phyloP scores from a whole-genome alignment of 2,113 vertebrate genomes.

The Salvelinus namaycush region DNA sequence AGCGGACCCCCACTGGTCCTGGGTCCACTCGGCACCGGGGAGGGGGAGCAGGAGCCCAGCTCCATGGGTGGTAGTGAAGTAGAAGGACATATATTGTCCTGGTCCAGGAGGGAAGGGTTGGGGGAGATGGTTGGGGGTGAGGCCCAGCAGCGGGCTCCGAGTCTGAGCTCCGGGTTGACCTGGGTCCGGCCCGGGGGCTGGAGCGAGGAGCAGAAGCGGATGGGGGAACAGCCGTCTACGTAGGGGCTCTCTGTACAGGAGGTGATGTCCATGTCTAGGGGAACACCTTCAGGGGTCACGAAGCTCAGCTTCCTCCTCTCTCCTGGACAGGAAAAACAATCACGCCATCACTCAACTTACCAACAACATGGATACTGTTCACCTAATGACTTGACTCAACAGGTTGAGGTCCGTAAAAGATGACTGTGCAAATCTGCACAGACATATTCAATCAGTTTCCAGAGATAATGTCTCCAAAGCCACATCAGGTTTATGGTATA shows the following conservation, averaged over 20 bases:
- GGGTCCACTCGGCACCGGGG: not conserved
- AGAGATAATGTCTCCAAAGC: too few species aligned
- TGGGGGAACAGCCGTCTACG: constrained; percentile 92
- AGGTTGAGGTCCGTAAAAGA: too few species aligned
- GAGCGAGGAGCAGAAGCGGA: constrained; percentile 83
- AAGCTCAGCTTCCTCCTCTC: constrained; percentile 78
- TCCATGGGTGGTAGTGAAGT: constrained; percentile 56
- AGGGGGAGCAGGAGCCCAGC: constrained; percentile 48
- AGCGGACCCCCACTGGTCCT: not conserved
- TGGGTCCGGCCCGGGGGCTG: constrained; percentile 44
- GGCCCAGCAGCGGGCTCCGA: constrained; percentile 66
- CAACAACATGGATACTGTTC: too few species aligned
- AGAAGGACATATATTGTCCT: constrained; percentile 62
- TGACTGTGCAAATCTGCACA: too few species aligned
- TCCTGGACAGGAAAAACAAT: constrained; percentile 29
- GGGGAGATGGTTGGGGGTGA: constrained; percentile 79
- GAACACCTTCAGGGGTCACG: constrained; percentile 77
- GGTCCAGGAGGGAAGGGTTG: constrained; percentile 72
- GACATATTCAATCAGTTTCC: too few species aligned
- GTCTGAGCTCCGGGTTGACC: constrained; percentile 32
- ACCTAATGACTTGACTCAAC: too few species aligned
- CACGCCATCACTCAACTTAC: too few species aligned
- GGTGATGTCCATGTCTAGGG: constrained; percentile 61
- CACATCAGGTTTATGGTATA: too few species aligned
- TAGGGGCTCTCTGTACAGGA: constrained; percentile 79